These are phyloP conservation scores for Lophotriccus pileatus DNA, from an alignment of 2,797 vertebrate genomes.

Conservation along the genomic window DNA sequence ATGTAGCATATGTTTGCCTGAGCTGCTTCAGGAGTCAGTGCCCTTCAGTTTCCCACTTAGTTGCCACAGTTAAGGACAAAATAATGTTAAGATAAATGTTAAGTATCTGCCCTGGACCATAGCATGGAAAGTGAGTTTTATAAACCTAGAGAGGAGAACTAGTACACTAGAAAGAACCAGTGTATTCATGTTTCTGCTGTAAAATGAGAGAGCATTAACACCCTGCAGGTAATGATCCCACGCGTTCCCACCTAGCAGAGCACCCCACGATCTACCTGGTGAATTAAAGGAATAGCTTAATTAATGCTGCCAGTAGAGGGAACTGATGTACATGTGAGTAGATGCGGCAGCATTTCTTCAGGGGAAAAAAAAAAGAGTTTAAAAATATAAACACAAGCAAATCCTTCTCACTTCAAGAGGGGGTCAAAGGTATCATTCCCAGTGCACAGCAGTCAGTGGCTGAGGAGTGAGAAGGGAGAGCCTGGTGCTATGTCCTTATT, in stretches of 20 bases:
- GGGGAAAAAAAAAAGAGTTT: background rate
- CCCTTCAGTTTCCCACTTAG: background rate
- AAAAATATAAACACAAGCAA: background rate
- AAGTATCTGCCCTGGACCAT: background rate
- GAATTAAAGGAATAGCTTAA: slow-evolving; percentile 51
- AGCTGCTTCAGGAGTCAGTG: background rate
- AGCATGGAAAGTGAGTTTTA: background rate
- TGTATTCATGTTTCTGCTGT: fast-evolving
- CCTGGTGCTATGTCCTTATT: background rate
- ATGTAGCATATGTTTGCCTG: background rate
- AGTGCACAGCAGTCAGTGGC: background rate
- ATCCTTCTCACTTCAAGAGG: background rate
- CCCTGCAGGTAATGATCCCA: background rate
- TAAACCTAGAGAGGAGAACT: background rate
- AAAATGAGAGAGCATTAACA: fast-evolving
- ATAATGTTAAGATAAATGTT: background rate
- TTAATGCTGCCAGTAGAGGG: slow-evolving; percentile 63
- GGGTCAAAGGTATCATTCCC: background rate
- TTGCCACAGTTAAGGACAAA: background rate
- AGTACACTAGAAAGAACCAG: background rate
- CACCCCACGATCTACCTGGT: background rate
- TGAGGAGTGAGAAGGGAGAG: background rate
- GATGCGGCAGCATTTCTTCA: background rate
- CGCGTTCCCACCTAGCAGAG: background rate
- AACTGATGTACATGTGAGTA: slow-evolving; percentile 60